Base-by-base conservation (phyloP, 92 coral and sea anemone species). In the Parazoanthus darwini region DNA sequence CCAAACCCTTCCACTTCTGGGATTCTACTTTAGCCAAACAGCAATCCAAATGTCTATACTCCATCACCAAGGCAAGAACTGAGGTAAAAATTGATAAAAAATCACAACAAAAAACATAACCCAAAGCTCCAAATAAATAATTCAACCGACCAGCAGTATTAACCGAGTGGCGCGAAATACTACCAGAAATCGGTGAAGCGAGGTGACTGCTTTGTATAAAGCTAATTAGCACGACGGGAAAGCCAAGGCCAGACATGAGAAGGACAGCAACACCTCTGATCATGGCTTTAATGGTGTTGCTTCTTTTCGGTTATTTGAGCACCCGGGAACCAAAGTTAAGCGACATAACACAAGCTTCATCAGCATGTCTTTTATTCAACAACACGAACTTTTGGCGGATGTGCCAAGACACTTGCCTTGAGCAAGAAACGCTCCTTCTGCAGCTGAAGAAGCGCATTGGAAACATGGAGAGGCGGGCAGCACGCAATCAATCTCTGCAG, bases 391-490 rank as follows among this genome's bases (percentile, higher is more conserved):
- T 84, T 35, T 84, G 87, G 87, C 29, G 65, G 26, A 14, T 36
- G 7, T 84, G 87, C 66, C 71, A 84, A 46, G 79, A 84, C 37
- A 26, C n/a, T 42, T 84, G 87, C 44, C 18, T 33, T 26, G 67
- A 35, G 37, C 78, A 71, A 14, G 20, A 13, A 46, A 14, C 38
- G 77, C 59, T 26, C 11, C 72, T 71, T 71, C 16, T 65, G 75
- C 29, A 70, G 77, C 66, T 37, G 22, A 84, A 71, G 44, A 72
- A 44, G 26, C 78, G 38, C 25, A 4, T n/a, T 23, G 75, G 56
- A 9, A 65, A 25, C 3, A 51, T 18, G 20, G 39, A 70, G 35
- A 29, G 39, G 63, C 67, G 22, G 0, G 54, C 25, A 65, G 75
- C 16, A 8, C 76, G 58, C 22, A 18, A 35, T 6, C 18, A 3